A percentile compares a stretch with the other conserved stretches of the same genome.
phyloP scores from a whole-genome alignment of 1,140 invertebrate genomes.

The Planococcus citri region DNA sequence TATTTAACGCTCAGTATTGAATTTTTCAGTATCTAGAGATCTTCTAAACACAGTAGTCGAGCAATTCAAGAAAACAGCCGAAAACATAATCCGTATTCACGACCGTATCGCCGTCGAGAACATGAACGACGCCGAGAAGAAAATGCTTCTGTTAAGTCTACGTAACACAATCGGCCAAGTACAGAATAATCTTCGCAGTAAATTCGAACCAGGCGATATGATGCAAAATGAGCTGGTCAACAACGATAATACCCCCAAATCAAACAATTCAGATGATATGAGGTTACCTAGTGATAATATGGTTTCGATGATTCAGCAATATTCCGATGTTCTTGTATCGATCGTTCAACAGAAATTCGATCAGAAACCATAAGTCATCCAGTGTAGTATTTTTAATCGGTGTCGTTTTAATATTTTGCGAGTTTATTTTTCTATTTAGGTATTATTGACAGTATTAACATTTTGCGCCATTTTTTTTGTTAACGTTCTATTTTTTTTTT shows the following conservation, averaged over 20 bases:
- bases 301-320: slow-evolving; percentile 1
- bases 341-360: slow-evolving; percentile 15
- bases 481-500: background rate
- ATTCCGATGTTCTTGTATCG: background rate
- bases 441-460: slow-evolving; percentile 5
- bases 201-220: background rate
- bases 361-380: background rate
- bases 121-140: slow-evolving; percentile 9
- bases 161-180: slow-evolving; percentile 8
- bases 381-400: background rate
- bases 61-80: slow-evolving; percentile 14
- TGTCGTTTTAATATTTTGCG: slow-evolving; percentile 1
- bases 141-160: slow-evolving; percentile 4
- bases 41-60: background rate
- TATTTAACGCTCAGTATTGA: background rate
- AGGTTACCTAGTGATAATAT: slow-evolving; percentile 1
- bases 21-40: slow-evolving; percentile 5
- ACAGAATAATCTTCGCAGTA: background rate
- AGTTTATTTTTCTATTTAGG: background rate
- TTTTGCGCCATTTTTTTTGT: slow-evolving; percentile 13
- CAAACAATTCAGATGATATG: background rate
- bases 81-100: slow-evolving; percentile 9
- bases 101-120: slow-evolving; percentile 9
- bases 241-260: background rate
- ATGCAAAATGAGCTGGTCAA: background rate